Base-by-base conservation (phyloP, 2,113 vertebrate genomes). In the Garra rufa region DNA sequence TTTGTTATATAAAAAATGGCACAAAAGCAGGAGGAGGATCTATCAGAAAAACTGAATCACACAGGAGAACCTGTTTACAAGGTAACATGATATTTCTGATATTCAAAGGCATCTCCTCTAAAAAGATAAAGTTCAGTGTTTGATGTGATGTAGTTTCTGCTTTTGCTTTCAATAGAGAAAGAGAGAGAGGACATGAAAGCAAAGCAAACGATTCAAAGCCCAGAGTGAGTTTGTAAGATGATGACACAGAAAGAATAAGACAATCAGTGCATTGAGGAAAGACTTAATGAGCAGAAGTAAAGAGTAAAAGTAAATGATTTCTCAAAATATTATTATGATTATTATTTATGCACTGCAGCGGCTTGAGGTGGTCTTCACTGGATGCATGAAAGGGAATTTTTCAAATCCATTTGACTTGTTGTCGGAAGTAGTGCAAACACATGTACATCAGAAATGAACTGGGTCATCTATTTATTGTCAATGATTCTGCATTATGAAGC, bases 191-290 rank as follows among this genome's bases (percentile, higher is more conserved):
- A 21, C 14, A 50, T 79, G 50, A 71, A 76, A 55, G 52, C 13
- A 41, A 82, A 26, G 7, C 34, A 78, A 21, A 19, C 24, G 43
- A 74, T 76, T 83, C 5, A 71, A 50, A 34, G 10, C 21, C 44
- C 61, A 63, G 19, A 9, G 57, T 6, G 55, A 83, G 55, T 76
- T 61, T 65, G 43, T 59, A 73, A 85, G 78, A 63, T 77, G 55
- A 87, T 85, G 79, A 86, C 61, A 82, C 10, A 28, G 78, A 52
- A 17, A 79, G 82, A 86, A 83, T 9, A 85, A 76, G 34, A 17
- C 19, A 1, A 10, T 69, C 34, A n/a, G 30, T 70, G 34, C 34
- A 17, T 41, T 70, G 59, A 6, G 59, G 24, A 24, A 61, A 24
- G 11, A 13, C 59, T 61, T 13, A 55, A 21, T 48, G 44, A 48